Evolutionary conservation across 2,113 vertebrate genomes (phyloP).

Genomic region (Promerops cafer): DNA sequence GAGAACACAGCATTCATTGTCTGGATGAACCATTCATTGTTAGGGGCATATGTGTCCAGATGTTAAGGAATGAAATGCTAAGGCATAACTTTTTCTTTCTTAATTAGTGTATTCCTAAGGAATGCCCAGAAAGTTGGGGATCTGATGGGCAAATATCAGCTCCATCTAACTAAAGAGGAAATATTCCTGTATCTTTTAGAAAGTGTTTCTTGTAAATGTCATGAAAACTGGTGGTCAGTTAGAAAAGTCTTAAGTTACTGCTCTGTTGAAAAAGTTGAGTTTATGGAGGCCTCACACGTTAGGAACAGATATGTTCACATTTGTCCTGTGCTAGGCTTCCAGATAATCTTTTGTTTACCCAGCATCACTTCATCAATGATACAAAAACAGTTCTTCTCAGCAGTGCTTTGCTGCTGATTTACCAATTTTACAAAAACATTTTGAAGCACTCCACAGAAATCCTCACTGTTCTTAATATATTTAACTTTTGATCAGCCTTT

Average conservation of each 20-base stretch:
- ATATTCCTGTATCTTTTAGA: not conserved
- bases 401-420: not conserved
- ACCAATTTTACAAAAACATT: not conserved
- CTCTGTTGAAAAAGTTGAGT: not conserved
- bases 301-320: not conserved
- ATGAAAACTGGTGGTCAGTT: not conserved
- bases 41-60: conserved; percentile 85
- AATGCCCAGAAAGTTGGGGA: rapidly evolving
- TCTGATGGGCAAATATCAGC: not conserved
- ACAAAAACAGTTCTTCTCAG: not conserved
- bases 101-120: not conserved
- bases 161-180: not conserved
- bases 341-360: not conserved
- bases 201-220: not conserved
- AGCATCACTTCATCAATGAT: not conserved
- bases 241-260: not conserved
- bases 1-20: conserved; percentile 95
- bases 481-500: not conserved
- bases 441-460: not conserved
- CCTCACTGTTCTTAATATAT: rapidly evolving
- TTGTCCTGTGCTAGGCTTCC: not conserved
- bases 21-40: conserved; percentile 93
- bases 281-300: not conserved
- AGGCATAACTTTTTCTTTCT: not conserved
- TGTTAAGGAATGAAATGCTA: conserved; percentile 69